A percentile compares a stretch with the other conserved stretches of the same genome.
These are phyloP conservation scores for Pycnomerus fuliginosus DNA, from an alignment of 2,888 invertebrate species.

Conservation along the genomic window DNA sequence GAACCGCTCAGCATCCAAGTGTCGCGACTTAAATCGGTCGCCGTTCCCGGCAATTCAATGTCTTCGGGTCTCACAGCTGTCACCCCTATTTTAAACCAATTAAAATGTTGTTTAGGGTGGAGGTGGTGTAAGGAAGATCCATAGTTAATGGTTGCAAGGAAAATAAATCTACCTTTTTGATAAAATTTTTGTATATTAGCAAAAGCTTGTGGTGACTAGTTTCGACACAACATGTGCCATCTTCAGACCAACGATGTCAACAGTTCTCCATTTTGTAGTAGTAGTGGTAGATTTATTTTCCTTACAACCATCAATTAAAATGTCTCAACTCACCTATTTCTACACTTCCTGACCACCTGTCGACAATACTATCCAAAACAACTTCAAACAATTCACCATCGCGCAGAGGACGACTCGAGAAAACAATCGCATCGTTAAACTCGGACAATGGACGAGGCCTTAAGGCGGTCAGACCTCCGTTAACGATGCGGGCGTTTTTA, in stretches of 20 bases:
- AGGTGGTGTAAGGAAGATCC: no score
- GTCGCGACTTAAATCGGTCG: conserved; percentile 87
- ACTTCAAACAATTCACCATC: conserved; percentile 93
- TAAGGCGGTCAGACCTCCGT: conserved; percentile 81
- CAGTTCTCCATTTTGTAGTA: no score
- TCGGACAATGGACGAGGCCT: conserved; percentile 86
- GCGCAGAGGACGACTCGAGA: conserved; percentile 82
- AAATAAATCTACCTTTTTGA: no score
- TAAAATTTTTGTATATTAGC: no score
- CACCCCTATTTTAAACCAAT: conserved; percentile 62
- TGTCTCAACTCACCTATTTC: conserved; percentile 78
- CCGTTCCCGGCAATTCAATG: conserved; percentile 82
- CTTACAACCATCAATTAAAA: no score
- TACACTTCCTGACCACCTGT: conserved; percentile 90
- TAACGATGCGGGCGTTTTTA: conserved; percentile 81
- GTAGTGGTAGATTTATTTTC: conserved; percentile 1
- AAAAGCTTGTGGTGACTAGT: no score
- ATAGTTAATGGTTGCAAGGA: no score
- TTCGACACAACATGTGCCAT: no score
- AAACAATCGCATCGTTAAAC: conserved; percentile 92
- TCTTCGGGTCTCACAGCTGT: conserved; percentile 90
- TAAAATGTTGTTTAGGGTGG: no score
- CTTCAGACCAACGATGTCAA: no score
- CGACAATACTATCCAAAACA: conserved; percentile 85
- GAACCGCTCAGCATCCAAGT: conserved; percentile 93